phyloP scores from a whole-genome alignment of 2,113 vertebrate species.

The Oceanites oceanicus region DNA sequence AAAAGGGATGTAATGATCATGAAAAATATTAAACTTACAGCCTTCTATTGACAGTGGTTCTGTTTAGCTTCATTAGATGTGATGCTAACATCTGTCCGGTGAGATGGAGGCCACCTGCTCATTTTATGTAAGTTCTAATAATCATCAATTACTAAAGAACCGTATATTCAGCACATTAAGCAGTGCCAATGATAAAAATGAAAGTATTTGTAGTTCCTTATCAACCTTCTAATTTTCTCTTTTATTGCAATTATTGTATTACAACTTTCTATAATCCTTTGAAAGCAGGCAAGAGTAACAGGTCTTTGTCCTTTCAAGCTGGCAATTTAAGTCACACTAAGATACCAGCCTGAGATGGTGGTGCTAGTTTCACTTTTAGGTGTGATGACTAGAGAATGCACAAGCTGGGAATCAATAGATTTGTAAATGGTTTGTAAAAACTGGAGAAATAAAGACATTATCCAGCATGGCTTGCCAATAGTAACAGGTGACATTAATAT shows the following conservation, averaged over 20 bases:
- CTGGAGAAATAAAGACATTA: slow-evolving; percentile 1
- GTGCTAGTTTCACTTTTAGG: slow-evolving; percentile 12
- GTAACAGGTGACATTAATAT: not conserved
- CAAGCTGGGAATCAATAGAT: not conserved
- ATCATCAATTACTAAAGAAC: not conserved
- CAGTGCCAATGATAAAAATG: not conserved
- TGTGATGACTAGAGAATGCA: not conserved
- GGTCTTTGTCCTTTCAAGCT: not conserved
- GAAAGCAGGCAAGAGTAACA: not conserved
- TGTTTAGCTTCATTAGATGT: slow-evolving; percentile 24
- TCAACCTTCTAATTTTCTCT: not conserved
- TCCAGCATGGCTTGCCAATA: not conserved
- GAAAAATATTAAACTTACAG: not conserved
- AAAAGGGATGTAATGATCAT: slow-evolving; percentile 2
- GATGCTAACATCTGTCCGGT: not conserved
- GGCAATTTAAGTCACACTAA: not conserved
- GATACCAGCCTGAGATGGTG: not conserved
- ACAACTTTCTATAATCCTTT: not conserved
- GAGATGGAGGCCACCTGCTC: slow-evolving; percentile 23
- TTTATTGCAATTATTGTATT: not conserved
- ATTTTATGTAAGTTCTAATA: not conserved
- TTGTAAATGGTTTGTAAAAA: not conserved
- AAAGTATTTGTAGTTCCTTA: not conserved
- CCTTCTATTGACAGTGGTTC: slow-evolving; percentile 19
- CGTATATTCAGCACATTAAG: not conserved